Conservation (phyloP, 92 coral and sea anemone species). For the Epizoanthus fatuus region DNA sequence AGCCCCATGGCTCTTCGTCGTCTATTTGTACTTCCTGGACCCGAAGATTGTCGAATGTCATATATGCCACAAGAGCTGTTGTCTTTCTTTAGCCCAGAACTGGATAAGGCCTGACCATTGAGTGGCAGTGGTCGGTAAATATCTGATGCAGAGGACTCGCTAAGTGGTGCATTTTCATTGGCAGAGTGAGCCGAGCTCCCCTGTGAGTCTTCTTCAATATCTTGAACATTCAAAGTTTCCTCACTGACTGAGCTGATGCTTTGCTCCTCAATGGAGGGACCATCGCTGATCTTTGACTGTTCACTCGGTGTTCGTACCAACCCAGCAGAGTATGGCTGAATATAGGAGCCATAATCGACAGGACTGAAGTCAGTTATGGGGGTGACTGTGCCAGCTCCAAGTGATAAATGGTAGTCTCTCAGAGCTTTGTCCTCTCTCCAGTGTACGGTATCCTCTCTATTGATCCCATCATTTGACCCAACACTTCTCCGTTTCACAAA, state of each 20-base stretch:
- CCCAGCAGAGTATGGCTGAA: neutral
- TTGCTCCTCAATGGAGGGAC: constrained; percentile 31
- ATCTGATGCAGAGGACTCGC: constrained; percentile 44
- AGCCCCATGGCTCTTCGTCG: constrained; percentile 93
- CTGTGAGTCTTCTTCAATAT: constrained; percentile 8
- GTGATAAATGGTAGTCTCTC: constrained; percentile 64
- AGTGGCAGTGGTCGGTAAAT: constrained; percentile 41
- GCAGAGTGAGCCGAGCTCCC: neutral
- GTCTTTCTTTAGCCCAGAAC: constrained; percentile 29
- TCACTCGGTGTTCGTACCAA: neutral
- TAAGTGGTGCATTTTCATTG: neutral
- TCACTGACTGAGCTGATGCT: constrained; percentile 38
- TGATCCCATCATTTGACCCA: neutral
- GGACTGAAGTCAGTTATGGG: constrained; percentile 55
- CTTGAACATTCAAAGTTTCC: constrained; percentile 4
- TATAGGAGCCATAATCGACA: constrained; percentile 34
- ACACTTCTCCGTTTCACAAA: constrained; percentile 8
- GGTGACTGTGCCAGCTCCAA: constrained; percentile 74
- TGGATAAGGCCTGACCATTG: neutral
- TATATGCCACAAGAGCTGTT: constrained; percentile 81
- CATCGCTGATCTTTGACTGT: neutral
- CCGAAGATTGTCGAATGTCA: constrained; percentile 93
- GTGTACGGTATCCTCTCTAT: neutral
- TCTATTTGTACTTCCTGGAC: constrained; percentile 99
- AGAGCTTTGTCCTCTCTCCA: constrained; percentile 51